Percentiles rank a stretch among this genome's conserved stretches.
phyloP scores from a whole-genome alignment of 2,888 invertebrate species.

The Microchrysa polita region DNA sequence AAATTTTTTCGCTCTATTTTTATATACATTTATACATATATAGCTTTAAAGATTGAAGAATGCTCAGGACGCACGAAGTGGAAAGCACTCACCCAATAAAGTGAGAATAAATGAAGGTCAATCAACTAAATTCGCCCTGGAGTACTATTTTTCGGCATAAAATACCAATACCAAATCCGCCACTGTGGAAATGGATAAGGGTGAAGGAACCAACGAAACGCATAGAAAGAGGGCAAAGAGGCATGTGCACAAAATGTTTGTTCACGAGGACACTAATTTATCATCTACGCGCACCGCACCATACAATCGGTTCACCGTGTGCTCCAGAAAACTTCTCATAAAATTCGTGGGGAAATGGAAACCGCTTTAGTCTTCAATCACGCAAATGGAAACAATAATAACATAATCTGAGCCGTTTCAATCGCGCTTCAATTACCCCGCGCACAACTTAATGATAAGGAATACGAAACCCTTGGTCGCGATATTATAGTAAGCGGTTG shows the following conservation, averaged over 20 bases:
- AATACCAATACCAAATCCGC: too few relatives aligned
- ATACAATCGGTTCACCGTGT: neutral
- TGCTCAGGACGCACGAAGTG: too few relatives aligned
- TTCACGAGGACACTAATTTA: slow-evolving; percentile 28
- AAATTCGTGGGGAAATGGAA: too few relatives aligned
- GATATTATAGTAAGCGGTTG: neutral
- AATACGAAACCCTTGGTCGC: neutral
- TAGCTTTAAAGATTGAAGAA: too few relatives aligned
- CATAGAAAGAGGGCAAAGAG: neutral
- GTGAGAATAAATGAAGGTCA: too few relatives aligned
- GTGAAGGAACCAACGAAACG: neutral
- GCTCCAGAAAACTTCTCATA: too few relatives aligned
- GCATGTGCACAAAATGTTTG: neutral
- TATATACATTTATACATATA: too few relatives aligned
- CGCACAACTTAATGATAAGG: slow-evolving; percentile 29
- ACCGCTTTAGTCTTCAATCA: slow-evolving; percentile 38
- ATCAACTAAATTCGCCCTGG: too few relatives aligned
- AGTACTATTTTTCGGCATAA: too few relatives aligned
- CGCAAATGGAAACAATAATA: slow-evolving; percentile 32
- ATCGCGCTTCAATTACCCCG: slow-evolving; percentile 34
- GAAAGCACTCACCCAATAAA: too few relatives aligned
- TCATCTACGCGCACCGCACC: slow-evolving; percentile 6
- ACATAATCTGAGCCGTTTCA: slow-evolving; percentile 32
- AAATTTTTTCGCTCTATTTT: too few relatives aligned
- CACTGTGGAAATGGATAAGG: neutral